Evolutionary conservation across 2,113 vertebrate genomes (phyloP).

Genomic region (Pseudorasbora parva): DNA sequence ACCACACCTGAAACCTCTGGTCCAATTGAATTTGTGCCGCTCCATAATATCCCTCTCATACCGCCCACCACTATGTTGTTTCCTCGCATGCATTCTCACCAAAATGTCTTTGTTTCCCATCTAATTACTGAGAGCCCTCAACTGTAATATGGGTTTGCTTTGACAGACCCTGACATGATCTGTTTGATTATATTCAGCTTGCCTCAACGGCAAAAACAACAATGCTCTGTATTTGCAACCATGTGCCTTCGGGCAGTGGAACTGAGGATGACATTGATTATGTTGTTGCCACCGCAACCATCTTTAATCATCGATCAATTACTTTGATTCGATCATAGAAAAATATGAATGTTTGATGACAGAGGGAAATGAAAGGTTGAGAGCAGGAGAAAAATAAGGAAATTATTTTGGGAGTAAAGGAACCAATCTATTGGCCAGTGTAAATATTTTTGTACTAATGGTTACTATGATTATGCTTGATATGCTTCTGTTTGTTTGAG

Average conservation of each 20-base stretch:
- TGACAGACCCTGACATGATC: slow-evolving; percentile 20
- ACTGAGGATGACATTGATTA: slow-evolving; percentile 26
- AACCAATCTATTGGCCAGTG: background rate
- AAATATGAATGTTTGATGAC: background rate
- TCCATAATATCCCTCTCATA: background rate
- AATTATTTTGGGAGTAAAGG: background rate
- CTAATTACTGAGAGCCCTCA: slow-evolving; percentile 36
- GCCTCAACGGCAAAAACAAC: background rate
- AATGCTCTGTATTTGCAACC: background rate
- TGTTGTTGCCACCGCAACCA: background rate
- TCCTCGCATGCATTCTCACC: background rate
- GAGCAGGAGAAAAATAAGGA: background rate
- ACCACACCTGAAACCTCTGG: background rate
- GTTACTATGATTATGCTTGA: slow-evolving; percentile 10
- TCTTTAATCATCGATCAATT: slow-evolving; percentile 14
- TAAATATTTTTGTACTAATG: slow-evolving; percentile 41
- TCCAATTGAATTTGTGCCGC: background rate
- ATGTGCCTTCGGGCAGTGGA: background rate
- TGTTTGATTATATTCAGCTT: slow-evolving; percentile 33
- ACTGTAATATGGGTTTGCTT: slow-evolving; percentile 23
- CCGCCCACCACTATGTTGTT: background rate
- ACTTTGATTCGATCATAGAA: background rate
- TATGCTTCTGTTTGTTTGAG: slow-evolving; percentile 43
- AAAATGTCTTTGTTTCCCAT: slow-evolving; percentile 40
- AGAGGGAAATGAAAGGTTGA: background rate